Conservation (phyloP, 2,888 invertebrate species). For the Stomorhina lunata region DNA sequence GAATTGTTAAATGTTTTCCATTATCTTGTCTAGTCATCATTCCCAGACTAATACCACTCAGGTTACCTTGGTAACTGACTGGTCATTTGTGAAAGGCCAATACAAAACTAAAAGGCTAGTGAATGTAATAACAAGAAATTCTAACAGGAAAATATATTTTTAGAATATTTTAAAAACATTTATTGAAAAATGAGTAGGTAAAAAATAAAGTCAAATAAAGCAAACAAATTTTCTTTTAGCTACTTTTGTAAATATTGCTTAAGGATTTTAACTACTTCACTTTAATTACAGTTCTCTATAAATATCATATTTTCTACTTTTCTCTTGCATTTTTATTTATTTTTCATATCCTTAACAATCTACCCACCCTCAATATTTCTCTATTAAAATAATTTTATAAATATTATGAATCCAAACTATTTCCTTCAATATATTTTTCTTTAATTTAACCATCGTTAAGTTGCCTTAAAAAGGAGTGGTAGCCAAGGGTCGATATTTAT, state of each 20-base stretch:
- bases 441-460: background rate
- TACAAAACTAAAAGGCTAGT: conserved; percentile 11
- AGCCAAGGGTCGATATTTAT: background rate
- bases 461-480: background rate
- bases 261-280: no score
- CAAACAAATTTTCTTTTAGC: no score
- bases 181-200: background rate
- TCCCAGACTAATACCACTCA: background rate
- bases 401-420: conserved; percentile 9
- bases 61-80: conserved; percentile 29
- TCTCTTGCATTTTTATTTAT: background rate
- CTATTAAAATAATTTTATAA: background rate
- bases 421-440: background rate
- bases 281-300: background rate
- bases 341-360: background rate
- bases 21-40: background rate
- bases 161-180: background rate
- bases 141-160: background rate
- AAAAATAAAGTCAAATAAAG: no score
- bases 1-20: background rate
- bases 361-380: background rate
- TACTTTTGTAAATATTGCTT: no score
- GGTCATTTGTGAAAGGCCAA: background rate
- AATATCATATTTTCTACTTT: background rate
- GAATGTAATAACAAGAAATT: background rate